Conservation (phyloP, 37 sponge, comb jelly and placozoan genomes). For the Oopsacas minuta region DNA sequence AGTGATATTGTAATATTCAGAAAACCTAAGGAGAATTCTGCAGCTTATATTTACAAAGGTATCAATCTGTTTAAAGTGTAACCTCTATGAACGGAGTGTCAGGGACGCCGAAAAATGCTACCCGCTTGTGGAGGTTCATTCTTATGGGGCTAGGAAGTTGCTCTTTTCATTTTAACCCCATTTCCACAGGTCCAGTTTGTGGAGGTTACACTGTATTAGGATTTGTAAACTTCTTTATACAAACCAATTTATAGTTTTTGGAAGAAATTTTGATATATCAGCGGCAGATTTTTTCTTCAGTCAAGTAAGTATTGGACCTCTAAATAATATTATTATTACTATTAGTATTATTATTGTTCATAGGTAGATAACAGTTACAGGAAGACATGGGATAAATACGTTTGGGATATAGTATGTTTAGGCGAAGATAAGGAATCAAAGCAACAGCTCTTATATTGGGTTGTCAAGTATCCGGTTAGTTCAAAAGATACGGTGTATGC, state of each 20-base stretch:
- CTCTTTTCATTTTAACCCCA: no score
- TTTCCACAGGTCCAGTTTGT: no score
- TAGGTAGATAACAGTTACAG: slow-evolving; percentile 4
- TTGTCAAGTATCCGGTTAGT: slow-evolving; percentile 6
- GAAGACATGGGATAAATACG: not conserved
- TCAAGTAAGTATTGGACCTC: not conserved
- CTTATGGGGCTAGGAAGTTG: no score
- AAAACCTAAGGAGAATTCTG: not conserved
- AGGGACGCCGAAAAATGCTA: no score
- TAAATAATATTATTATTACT: not conserved
- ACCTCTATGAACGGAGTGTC: no score
- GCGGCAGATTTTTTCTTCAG: not conserved
- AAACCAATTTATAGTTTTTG: not conserved
- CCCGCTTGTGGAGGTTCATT: no score
- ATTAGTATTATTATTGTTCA: not conserved
- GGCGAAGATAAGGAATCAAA: not conserved
- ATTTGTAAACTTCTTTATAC: not conserved
- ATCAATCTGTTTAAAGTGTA: no score
- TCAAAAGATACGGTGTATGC: no score
- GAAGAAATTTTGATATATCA: not conserved
- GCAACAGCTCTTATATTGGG: not conserved
- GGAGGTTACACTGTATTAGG: no score
- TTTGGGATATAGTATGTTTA: not conserved
- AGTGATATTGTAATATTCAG: not conserved
- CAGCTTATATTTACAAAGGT: not conserved